Conservation (phyloP, 2,888 invertebrate species). For the Watsonalla cultraria region DNA sequence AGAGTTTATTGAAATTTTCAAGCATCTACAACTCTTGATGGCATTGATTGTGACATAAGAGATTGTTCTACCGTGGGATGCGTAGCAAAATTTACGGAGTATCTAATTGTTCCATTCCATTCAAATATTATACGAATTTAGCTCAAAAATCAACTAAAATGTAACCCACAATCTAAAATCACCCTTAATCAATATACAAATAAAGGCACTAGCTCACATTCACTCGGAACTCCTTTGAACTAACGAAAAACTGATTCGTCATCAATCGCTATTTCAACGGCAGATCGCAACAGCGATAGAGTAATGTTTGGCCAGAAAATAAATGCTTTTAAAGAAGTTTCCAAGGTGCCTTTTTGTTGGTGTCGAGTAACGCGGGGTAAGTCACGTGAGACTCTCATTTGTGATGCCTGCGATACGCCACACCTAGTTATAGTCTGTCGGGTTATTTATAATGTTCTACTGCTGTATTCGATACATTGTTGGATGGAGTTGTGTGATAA, state of each 20-base stretch:
- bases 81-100: too few relatives aligned
- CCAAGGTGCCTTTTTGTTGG: constrained; percentile 24
- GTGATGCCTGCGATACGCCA: constrained; percentile 12
- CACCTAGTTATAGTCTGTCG: constrained; percentile 8
- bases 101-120: too few relatives aligned
- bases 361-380: constrained; percentile 16
- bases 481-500: neutral
- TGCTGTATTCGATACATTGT: neutral
- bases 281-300: constrained; percentile 28
- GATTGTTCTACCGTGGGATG: too few relatives aligned
- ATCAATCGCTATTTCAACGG: constrained; percentile 26
- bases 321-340: constrained; percentile 36
- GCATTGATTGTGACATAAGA: too few relatives aligned
- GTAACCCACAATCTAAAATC: neutral
- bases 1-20: too few relatives aligned
- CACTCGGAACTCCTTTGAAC: neutral
- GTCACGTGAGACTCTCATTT: constrained; percentile 42
- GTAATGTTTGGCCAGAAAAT: constrained; percentile 20
- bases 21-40: too few relatives aligned
- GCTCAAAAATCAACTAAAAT: neutral
- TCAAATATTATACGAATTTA: neutral
- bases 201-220: neutral
- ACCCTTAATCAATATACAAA: neutral
- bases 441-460: neutral
- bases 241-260: constrained; percentile 17